Evolutionary conservation across 2,888 invertebrate species (phyloP).

Genomic region (Chymomyza amoena): DNA sequence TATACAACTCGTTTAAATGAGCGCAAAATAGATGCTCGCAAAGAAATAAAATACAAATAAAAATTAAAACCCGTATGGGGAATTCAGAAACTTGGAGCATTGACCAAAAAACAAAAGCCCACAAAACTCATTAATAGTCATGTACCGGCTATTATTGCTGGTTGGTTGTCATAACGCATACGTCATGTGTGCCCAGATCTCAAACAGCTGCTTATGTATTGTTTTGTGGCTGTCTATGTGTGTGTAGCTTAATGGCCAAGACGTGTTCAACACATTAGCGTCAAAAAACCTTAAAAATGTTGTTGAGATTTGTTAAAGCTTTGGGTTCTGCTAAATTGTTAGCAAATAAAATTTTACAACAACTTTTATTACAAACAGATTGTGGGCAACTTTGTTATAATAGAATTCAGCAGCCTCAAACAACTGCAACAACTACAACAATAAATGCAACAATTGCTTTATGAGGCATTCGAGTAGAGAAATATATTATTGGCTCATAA

Average conservation of each 20-base stretch:
- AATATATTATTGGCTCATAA: background rate
- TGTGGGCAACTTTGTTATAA: background rate
- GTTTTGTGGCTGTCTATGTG: background rate
- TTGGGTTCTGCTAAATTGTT: background rate
- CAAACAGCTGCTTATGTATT: background rate
- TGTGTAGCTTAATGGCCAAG: constrained; percentile 58
- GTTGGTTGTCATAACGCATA: constrained; percentile 70
- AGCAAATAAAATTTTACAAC: constrained; percentile 1
- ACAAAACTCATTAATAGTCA: constrained; percentile 27
- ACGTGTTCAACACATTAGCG: constrained; percentile 67
- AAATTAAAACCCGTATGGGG: constrained; percentile 24
- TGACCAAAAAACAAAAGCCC: constrained; percentile 18
- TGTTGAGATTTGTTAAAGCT: constrained; percentile 6
- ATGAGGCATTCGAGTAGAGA: too few relatives aligned
- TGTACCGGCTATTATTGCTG: constrained; percentile 4
- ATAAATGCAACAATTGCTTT: too few relatives aligned
- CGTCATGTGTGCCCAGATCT: constrained; percentile 47
- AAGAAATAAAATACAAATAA: constrained; percentile 34
- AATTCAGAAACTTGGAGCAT: background rate
- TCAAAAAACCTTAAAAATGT: constrained; percentile 49
- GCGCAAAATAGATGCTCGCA: constrained; percentile 41
- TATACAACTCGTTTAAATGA: constrained; percentile 48
- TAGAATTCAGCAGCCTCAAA: too few relatives aligned
- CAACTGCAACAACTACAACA: too few relatives aligned
- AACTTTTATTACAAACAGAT: constrained; percentile 2